Evolutionary conservation across 1,140 invertebrate genomes (phyloP).

Genomic region (Nasonia longicornis): DNA sequence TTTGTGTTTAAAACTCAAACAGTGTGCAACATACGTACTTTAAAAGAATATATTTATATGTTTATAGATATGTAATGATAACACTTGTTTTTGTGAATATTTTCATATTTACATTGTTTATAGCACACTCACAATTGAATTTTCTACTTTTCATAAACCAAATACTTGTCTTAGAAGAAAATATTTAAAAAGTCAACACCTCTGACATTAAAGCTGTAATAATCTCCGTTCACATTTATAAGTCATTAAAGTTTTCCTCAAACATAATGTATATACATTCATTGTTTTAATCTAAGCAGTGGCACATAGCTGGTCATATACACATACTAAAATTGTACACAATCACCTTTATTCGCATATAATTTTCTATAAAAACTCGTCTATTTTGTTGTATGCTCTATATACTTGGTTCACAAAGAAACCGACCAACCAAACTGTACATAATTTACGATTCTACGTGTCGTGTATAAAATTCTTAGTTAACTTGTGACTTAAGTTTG

Average conservation of each 20-base stretch:
- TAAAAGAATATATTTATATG: constrained; percentile 41
- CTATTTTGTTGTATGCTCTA: constrained; percentile 7
- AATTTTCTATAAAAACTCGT: constrained; percentile 24
- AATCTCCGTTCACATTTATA: constrained; percentile 33
- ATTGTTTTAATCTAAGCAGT: constrained; percentile 42
- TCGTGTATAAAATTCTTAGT: constrained; percentile 39
- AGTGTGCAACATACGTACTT: constrained; percentile 29
- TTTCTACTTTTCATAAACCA: constrained; percentile 25
- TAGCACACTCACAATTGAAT: constrained; percentile 32
- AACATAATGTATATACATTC: constrained; percentile 43
- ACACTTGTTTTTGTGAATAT: constrained; percentile 21
- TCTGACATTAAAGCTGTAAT: constrained; percentile 26
- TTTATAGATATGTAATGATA: constrained; percentile 40
- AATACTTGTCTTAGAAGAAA: constrained; percentile 25
- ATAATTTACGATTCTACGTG: neutral
- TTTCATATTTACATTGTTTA: constrained; percentile 37
- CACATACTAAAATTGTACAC: constrained; percentile 25
- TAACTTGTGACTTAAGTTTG: constrained; percentile 7
- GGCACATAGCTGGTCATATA: constrained; percentile 47
- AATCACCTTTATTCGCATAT: constrained; percentile 11
- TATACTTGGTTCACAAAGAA: neutral
- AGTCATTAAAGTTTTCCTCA: constrained; percentile 28
- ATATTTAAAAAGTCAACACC: constrained; percentile 34
- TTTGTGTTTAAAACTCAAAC: constrained; percentile 40
- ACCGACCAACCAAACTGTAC: neutral